Conservation (phyloP, 2,888 invertebrate species). For the Callinectes sapidus region DNA sequence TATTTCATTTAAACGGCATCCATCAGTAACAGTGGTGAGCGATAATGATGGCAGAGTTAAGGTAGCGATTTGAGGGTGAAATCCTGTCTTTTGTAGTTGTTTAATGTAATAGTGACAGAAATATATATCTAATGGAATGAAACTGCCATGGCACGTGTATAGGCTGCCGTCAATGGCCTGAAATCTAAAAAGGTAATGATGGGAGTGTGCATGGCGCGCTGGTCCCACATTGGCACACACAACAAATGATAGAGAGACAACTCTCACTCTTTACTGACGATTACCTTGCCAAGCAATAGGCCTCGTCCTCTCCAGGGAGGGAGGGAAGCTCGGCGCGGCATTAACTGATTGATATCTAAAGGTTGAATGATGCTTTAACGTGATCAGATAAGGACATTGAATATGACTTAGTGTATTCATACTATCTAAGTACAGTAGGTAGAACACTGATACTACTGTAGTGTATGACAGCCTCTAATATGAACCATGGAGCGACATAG, state of each 20-base stretch:
- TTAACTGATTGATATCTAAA: conserved; percentile 12
- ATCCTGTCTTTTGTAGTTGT: neutral
- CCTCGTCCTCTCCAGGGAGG: neutral
- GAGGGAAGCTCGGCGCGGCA: neutral
- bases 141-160: no score
- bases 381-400: neutral
- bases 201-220: no score
- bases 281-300: neutral
- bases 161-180: no score
- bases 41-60: neutral
- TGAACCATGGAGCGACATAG: no score
- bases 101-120: neutral
- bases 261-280: neutral
- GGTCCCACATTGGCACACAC: neutral
- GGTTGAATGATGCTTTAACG: conserved; percentile 16
- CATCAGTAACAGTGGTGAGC: neutral
- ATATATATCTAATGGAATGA: neutral
- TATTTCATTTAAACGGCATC: neutral
- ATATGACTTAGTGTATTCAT: neutral
- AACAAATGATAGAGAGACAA: neutral
- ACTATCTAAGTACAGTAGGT: neutral
- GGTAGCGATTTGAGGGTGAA: neutral
- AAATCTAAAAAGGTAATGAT: no score
- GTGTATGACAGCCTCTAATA: no score
- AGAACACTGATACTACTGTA: neutral